Base-by-base conservation (phyloP, 2,888 invertebrate genomes). In the Thymelicus acteon region DNA sequence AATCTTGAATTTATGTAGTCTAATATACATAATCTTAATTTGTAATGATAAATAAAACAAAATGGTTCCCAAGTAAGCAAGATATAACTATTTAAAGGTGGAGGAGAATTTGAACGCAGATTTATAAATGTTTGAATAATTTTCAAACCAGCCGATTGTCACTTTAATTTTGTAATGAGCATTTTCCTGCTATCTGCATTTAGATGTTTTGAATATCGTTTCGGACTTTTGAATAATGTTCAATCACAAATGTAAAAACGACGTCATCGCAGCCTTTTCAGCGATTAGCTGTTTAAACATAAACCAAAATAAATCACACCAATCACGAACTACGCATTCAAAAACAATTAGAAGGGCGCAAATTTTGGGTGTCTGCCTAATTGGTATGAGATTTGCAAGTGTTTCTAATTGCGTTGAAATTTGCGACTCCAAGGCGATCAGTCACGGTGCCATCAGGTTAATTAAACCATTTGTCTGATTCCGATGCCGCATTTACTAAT, bases 381-480 rank as follows among this genome's bases (percentile, higher is more conserved):
- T 93, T 93, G 93, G 87, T 93, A 92, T 91, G 92, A 91, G 90
- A 93, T 93, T 92, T 93, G 91, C 91, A 91, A 93, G 87, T 92
- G 90, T 87, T 88, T 83, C 92, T 93, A 93, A 93, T 93, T 91
- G 92, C 91, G 87, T 83, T 80, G 88, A 89, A 91, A 90, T 92
- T 91, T 88, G 83, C 82, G 82, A 88, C 89, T 87, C 83, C 88
- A 87, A 88, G 85, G 88, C 86, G 87, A 93, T 93, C 93, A 89
- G 86, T 93, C 93, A 92, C 86, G 81, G 76, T 85, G 77, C 92
- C 90, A 93, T 93, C 92, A 92, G 90, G 91, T 91, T 92, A 93
- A 93, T 93, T 92, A 92, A 93, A 91, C 91, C 92, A 92, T 93
- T 93, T 91, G 90, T 93, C 91, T 91, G 82, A 86, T 87, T 89